phyloP scores from a whole-genome alignment of 2,888 invertebrate species.

The Drosophila mimica region DNA sequence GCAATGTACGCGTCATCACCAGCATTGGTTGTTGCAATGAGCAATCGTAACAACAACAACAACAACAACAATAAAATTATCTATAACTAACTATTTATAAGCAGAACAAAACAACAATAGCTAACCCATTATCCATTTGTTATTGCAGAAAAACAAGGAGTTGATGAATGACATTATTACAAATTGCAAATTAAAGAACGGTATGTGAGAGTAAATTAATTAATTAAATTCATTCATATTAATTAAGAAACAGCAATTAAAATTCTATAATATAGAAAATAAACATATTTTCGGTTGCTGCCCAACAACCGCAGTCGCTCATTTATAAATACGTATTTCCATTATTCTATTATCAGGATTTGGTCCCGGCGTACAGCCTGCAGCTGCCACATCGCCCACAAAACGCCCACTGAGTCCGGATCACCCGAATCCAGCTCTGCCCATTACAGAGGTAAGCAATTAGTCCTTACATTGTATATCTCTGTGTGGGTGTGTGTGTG shows the following conservation, averaged over 20 bases:
- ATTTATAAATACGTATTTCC: constrained; percentile 1
- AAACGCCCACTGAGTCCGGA: constrained; percentile 87
- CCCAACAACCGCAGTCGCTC: constrained; percentile 9
- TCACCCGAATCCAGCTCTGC: constrained; percentile 88
- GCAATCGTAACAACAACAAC: constrained; percentile 1
- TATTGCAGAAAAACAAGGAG: constrained; percentile 91
- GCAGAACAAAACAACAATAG: background rate
- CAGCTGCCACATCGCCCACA: constrained; percentile 86
- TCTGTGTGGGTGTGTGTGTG: background rate
- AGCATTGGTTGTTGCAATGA: constrained; percentile 14
- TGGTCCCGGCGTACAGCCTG: constrained; percentile 85
- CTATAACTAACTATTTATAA: background rate
- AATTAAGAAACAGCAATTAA: constrained; percentile 25
- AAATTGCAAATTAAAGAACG: constrained; percentile 89
- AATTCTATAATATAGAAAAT: constrained; percentile 4
- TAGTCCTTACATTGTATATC: background rate
- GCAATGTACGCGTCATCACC: constrained; percentile 59
- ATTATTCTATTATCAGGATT: constrained; percentile 84
- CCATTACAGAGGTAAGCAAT: constrained; percentile 87
- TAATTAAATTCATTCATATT: background rate
- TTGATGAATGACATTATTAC: constrained; percentile 90
- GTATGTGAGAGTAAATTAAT: constrained; percentile 84
- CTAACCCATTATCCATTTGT: constrained; percentile 27
- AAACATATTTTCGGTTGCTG: background rate
- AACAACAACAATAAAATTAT: constrained; percentile 15